A percentile compares a stretch with the other conserved stretches of the same genome.
Evolutionary conservation across 2,797 vertebrate genomes (phyloP).

Genomic region (Lophius americanus): DNA sequence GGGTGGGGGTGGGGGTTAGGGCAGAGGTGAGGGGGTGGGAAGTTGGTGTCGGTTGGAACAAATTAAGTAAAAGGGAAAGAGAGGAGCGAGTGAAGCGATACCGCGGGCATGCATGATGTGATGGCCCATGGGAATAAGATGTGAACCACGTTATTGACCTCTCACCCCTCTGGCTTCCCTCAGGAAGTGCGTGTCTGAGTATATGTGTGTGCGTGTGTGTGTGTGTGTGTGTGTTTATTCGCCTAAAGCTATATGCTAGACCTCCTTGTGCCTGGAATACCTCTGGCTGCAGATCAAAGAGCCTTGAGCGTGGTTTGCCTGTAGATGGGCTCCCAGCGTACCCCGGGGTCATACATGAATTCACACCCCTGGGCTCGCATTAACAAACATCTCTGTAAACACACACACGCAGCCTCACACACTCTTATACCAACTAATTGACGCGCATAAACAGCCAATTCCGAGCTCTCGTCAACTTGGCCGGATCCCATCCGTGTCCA

Average conservation of each 20-base stretch:
- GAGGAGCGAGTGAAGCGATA: slow-evolving; percentile 43
- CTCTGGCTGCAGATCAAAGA: slow-evolving; percentile 72
- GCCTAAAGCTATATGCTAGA: slow-evolving; percentile 67
- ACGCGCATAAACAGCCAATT: slow-evolving; percentile 21
- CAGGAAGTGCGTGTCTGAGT: slow-evolving; percentile 51
- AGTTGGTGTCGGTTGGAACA: slow-evolving; percentile 43
- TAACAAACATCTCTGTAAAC: slow-evolving; percentile 25
- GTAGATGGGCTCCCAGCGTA: slow-evolving; percentile 59
- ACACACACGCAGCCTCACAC: background rate
- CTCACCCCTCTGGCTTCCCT: slow-evolving; percentile 64
- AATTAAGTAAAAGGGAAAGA: slow-evolving; percentile 61
- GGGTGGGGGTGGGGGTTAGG: background rate
- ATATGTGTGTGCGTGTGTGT: slow-evolving; percentile 40
- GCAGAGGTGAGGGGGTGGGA: slow-evolving; percentile 35
- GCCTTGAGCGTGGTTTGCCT: slow-evolving; percentile 63
- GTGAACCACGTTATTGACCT: slow-evolving; percentile 69
- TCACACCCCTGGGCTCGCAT: slow-evolving; percentile 33
- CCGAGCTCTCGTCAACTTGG: slow-evolving; percentile 35
- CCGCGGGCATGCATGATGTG: slow-evolving; percentile 43
- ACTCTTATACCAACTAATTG: slow-evolving; percentile 12
- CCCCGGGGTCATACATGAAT: slow-evolving; percentile 44
- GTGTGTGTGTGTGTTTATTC: slow-evolving; percentile 51
- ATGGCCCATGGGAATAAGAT: slow-evolving; percentile 61
- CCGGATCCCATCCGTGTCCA: slow-evolving; percentile 9
- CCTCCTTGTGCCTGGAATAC: slow-evolving; percentile 71